Conservation (phyloP, 2,797 vertebrate species). For the Coreius guichenoti region DNA sequence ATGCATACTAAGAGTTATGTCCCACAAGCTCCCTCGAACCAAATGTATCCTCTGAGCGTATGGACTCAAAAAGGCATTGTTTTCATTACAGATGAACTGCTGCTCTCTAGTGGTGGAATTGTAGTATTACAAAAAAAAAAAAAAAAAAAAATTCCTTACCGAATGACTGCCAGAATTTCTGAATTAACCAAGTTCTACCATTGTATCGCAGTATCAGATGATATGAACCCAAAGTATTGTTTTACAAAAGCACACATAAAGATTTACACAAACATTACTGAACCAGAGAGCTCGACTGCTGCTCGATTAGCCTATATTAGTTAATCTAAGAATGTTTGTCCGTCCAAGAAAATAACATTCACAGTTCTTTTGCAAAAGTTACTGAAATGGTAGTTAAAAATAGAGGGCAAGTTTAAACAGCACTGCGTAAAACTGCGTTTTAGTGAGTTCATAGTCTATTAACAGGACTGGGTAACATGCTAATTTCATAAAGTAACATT, state of each 20-base stretch:
- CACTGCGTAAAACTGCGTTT: too few relatives aligned
- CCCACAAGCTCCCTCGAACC: conserved; percentile 33
- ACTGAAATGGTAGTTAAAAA: too few relatives aligned
- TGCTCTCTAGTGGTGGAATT: conserved; percentile 65
- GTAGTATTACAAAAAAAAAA: conserved; percentile 7
- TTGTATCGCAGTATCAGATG: neutral
- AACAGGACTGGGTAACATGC: too few relatives aligned
- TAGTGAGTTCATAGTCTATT: too few relatives aligned
- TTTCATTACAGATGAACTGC: conserved; percentile 61
- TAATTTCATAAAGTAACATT: too few relatives aligned
- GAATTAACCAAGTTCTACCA: neutral
- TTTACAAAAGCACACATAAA: neutral
- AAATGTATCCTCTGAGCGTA: conserved; percentile 47
- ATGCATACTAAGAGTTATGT: conserved; percentile 52
- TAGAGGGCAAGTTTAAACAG: too few relatives aligned
- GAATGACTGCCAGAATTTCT: neutral
- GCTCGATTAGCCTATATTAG: neutral
- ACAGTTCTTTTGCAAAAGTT: too few relatives aligned
- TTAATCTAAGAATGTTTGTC: neutral
- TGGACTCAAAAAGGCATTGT: neutral
- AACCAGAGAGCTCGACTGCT: neutral
- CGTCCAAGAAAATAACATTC: neutral
- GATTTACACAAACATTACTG: neutral
- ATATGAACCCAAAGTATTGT: neutral
- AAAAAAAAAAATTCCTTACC: too few relatives aligned